Base-by-base conservation (phyloP, 2,888 invertebrate genomes). In the Drosophila histrio region DNA sequence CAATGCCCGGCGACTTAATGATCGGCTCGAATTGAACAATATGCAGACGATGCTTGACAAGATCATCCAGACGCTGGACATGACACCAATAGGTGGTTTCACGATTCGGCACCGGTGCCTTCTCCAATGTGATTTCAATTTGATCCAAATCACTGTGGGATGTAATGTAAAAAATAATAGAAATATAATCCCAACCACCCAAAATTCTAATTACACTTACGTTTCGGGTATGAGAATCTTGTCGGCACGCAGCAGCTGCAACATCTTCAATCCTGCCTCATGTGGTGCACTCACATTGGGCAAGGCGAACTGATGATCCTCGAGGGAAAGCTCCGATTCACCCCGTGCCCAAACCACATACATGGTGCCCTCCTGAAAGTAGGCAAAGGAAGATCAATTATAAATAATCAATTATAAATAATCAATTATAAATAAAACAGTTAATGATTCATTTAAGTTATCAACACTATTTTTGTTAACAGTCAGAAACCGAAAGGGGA, bases 41-140 rank as follows among this genome's bases (percentile, higher is more conserved):
- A 88, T 97, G 96, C 90, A 97, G 97, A 85, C 95, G 94, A 58
- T 94, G 94, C 63, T 92, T 91, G 43, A 97, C 92, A 58, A 93
- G 93, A 5, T 94, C 93, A 0, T 98, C 97, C 11, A 99, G 91
- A 87, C 95, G 95, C 50, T 96, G 94, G 4, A 98, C 94, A 64
- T 95, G 95, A 90, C 99, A 99, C 99, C 99, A 99, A 90, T 99
- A 99, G 0, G 98, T 99, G 0, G 99, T 99, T 83, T 99, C 98
- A 9, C 92, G 93, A 2, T 93, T 93, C 0, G 99, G 99, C 3
- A 99, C 95, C 64, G 94, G 92, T 1, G 97, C 94, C 44, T 94
- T 92, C 53, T 95, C 92, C 17, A 95, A 93, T 0, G 93, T 92
- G 21, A 97, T 92, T 60, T 94, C 94, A 24, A 95, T 91, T 60